Evolutionary conservation across 92 coral and sea anemone species (phyloP).

Genomic region (Ricordea florida): DNA sequence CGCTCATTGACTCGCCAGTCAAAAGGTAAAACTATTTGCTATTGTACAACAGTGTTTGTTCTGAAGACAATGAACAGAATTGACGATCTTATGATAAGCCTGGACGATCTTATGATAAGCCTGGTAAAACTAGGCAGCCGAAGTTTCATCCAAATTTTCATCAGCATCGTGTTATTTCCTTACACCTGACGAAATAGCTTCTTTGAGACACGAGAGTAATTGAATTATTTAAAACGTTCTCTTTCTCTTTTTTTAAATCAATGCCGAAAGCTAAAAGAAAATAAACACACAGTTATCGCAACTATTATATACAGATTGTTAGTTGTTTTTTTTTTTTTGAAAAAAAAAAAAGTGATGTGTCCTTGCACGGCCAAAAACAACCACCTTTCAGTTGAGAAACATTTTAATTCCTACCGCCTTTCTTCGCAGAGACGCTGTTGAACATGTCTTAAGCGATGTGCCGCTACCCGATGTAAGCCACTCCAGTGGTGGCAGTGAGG

Average conservation of each 20-base stretch:
- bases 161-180: no score
- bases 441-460: neutral
- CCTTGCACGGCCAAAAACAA: neutral
- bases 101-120: neutral
- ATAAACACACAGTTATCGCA: no score
- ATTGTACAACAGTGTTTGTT: no score
- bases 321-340: no score
- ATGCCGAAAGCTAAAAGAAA: neutral
- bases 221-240: neutral
- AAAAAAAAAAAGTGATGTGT: neutral
- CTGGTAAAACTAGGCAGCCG: no score
- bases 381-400: neutral
- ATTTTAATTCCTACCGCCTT: neutral
- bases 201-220: no score
- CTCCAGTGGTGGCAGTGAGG: conserved; percentile 11
- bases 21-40: neutral
- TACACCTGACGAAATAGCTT: no score
- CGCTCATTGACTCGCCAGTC: neutral
- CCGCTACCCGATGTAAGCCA: neutral
- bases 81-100: neutral
- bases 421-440: neutral
- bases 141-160: no score
- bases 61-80: neutral
- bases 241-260: neutral
- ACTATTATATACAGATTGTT: no score